Evolutionary conservation across 1,140 invertebrate species (phyloP).

Genomic region (Drosophila pandora): DNA sequence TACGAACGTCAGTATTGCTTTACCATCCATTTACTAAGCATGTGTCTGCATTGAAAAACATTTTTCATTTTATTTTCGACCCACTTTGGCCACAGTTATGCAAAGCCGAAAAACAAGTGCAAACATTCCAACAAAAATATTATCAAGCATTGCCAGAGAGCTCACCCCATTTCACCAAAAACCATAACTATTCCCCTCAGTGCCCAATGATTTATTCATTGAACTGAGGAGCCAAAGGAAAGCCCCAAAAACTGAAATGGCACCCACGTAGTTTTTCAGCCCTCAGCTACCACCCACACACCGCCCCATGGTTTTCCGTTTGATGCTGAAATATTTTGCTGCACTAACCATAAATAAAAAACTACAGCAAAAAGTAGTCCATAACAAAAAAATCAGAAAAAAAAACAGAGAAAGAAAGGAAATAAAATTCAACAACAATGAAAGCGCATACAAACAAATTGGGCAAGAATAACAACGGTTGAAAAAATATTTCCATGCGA

Average conservation of each 20-base stretch:
- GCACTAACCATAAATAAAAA: conserved; percentile 52
- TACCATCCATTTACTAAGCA: background rate
- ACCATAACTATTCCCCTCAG: conserved; percentile 25
- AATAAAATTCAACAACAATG: conserved; percentile 48
- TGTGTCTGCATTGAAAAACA: background rate
- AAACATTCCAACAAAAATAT: conserved; percentile 40
- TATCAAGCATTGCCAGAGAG: conserved; percentile 44
- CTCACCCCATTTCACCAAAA: conserved; percentile 14
- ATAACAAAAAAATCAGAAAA: conserved; percentile 11
- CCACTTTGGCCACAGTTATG: conserved; percentile 21
- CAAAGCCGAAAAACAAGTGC: conserved; percentile 36
- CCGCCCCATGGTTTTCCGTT: conserved; percentile 7
- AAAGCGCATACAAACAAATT: conserved; percentile 40
- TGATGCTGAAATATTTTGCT: conserved; percentile 47
- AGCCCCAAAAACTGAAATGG: conserved; percentile 24
- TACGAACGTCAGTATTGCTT: background rate
- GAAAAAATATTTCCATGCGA: conserved; percentile 52
- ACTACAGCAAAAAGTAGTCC: conserved; percentile 6
- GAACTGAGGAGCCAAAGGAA: conserved; percentile 29
- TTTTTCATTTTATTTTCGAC: conserved; percentile 10
- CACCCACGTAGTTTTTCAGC: conserved; percentile 42
- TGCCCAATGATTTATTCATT: conserved; percentile 47
- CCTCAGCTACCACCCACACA: conserved; percentile 4
- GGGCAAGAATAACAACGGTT: conserved; percentile 43
- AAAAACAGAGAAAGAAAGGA: conserved; percentile 23